A percentile compares a stretch with the other conserved stretches of the same genome.
These are phyloP conservation scores for Thalassophryne amazonica DNA, from an alignment of 2,797 vertebrate species.

Conservation along the genomic window DNA sequence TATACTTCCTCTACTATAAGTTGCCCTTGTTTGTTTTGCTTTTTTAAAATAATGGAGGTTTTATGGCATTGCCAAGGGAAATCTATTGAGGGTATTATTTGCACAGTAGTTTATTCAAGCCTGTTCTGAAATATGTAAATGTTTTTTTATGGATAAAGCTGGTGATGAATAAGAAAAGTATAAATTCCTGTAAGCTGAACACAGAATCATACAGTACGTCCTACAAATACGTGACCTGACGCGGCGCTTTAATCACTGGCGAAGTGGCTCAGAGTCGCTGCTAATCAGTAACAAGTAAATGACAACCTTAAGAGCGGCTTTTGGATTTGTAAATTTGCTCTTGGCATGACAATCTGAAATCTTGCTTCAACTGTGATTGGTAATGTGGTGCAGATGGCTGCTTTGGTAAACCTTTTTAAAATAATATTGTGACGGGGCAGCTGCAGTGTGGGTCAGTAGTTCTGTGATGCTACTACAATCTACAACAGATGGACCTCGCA, in stretches of 20 bases:
- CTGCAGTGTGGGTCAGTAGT: slow-evolving; percentile 65
- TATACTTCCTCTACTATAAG: too few relatives aligned
- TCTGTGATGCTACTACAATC: slow-evolving; percentile 55
- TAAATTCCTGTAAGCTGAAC: slow-evolving; percentile 2
- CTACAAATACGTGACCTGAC: slow-evolving; percentile 20
- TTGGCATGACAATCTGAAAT: slow-evolving; percentile 22
- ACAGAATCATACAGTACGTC: slow-evolving; percentile 16
- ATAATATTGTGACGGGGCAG: slow-evolving; percentile 65
- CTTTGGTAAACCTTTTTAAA: slow-evolving; percentile 60
- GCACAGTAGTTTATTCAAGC: slow-evolving; percentile 4
- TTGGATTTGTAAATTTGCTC: slow-evolving; percentile 24
- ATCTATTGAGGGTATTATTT: background rate
- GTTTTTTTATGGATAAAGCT: slow-evolving; percentile 9
- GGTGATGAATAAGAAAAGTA: slow-evolving; percentile 9
- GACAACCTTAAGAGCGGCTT: slow-evolving; percentile 32
- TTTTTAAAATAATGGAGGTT: too few relatives aligned
- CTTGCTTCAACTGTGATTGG: slow-evolving; percentile 25
- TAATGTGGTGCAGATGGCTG: slow-evolving; percentile 52
- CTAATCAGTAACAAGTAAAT: slow-evolving; percentile 52
- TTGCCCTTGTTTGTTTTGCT: slow-evolving; percentile 6
- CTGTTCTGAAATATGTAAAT: slow-evolving; percentile 21
- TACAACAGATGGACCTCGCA: slow-evolving; percentile 71
- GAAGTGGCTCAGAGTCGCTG: background rate
- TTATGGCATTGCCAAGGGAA: too few relatives aligned
- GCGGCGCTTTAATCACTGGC: slow-evolving; percentile 10